Evolutionary conservation across 1,140 invertebrate species (phyloP).

Genomic region (Cyrtorhinus lividipennis): DNA sequence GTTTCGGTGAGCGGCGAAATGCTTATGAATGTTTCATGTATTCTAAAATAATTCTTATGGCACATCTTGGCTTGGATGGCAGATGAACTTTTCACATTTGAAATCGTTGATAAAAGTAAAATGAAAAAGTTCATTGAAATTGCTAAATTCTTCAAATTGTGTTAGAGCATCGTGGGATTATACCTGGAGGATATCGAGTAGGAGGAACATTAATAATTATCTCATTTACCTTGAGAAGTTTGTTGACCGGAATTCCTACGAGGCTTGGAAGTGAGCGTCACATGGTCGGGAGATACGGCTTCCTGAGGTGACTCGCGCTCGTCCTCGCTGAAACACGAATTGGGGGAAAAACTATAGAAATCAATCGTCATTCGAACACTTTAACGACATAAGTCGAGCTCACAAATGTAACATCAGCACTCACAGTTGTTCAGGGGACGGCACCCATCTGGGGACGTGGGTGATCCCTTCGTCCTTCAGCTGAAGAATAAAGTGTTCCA

Average conservation of each 20-base stretch:
- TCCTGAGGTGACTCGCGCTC: background rate
- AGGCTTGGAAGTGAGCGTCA: slow-evolving; percentile 16
- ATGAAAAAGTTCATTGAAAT: too few relatives aligned
- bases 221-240: slow-evolving; percentile 16
- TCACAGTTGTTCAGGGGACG: background rate
- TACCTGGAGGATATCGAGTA: too few relatives aligned
- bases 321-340: background rate
- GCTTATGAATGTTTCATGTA: too few relatives aligned
- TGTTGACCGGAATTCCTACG: slow-evolving; percentile 17
- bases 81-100: too few relatives aligned
- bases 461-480: slow-evolving; percentile 69
- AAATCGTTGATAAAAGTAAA: too few relatives aligned
- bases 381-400: background rate
- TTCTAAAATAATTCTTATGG: too few relatives aligned
- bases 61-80: too few relatives aligned
- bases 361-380: background rate
- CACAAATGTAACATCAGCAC: background rate
- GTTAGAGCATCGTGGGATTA: too few relatives aligned
- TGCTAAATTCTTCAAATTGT: too few relatives aligned
- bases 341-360: background rate
- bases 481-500: slow-evolving; percentile 79
- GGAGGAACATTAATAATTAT: too few relatives aligned
- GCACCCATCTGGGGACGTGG: slow-evolving; percentile 41
- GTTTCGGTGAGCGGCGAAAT: too few relatives aligned
- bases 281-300: background rate